Base-by-base conservation (phyloP, 2,888 invertebrate genomes). In the Phlogophora meticulosa region DNA sequence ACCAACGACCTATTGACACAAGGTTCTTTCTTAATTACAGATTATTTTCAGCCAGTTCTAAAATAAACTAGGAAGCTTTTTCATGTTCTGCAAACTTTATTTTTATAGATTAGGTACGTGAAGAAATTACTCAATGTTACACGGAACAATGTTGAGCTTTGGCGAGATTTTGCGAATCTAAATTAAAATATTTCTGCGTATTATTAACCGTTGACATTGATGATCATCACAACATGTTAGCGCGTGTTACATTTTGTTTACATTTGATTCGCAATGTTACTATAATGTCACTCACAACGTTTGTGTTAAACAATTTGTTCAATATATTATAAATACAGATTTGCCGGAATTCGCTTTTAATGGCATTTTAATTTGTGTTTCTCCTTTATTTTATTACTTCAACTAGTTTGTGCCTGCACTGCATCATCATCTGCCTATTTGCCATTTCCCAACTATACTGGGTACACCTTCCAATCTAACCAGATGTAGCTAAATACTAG, bases 1-100 rank as follows among this genome's bases (percentile, higher is more conserved):
- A 90, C 32, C 24, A 13, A n/a, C 53, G 76, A 78, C 83, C 77
- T 73, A 83, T 82, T 80, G 80, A 82, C 82, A 80, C 82, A 80
- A 81, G 82, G 83, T 76, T 34, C 28, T 38, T 40, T 67, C 55
- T 52, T 63, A 66, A 67, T 76, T 71, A 71, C 64, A 63, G 22
- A 20, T 24, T 75, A 61, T 78, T 70, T 70, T 59, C n/a, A 63
- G 56, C 24, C 45, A 20, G 22, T 56, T 69, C 51, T n/a, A 53
- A 76, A 65, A 66, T 74, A 53, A 52, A 67, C 49, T 20, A 60
- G 24, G 66, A 66, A 75, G 60, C 38, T 56, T 22, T 62, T 17
- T 61, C 49, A 32, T 51, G 65, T 63, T 70, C 45, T 72, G 28
- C 24, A 46, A 49, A 58, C 58, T 64, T 74, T 82, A 81, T 74